Percentiles rank a stretch among this genome's conserved stretches.
Conservation (phyloP, 2,797 vertebrate genomes). For the Sebastes variabilis region DNA sequence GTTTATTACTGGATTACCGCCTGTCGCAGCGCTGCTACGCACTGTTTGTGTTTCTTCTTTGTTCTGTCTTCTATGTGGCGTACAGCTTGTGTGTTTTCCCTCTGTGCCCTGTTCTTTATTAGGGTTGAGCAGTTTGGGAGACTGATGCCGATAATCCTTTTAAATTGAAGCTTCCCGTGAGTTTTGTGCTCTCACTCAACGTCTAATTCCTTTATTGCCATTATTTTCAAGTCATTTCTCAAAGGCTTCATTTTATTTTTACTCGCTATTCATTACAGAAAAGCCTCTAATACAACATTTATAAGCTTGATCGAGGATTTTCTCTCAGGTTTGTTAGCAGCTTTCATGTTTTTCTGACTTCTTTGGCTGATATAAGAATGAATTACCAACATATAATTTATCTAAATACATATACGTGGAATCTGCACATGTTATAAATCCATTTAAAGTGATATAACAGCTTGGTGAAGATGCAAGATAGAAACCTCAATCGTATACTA, state of each 20-base stretch:
- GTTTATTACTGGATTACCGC: slow-evolving; percentile 63
- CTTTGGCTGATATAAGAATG: neutral
- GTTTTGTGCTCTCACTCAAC: neutral
- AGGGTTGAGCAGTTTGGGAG: neutral
- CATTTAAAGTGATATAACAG: neutral
- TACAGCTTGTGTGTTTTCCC: neutral
- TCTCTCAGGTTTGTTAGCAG: neutral
- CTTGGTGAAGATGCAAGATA: neutral
- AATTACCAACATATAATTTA: neutral
- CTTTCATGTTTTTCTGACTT: neutral
- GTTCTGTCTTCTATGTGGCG: slow-evolving; percentile 19
- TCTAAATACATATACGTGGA: neutral
- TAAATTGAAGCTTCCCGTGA: neutral
- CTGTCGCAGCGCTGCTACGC: slow-evolving; percentile 27
- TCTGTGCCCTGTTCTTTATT: slow-evolving; percentile 1
- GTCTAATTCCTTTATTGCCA: neutral
- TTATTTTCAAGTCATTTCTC: neutral
- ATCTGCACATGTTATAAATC: neutral
- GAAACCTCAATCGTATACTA: neutral
- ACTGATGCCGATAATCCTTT: neutral
- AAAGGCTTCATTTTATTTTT: neutral
- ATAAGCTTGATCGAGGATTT: neutral
- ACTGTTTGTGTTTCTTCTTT: slow-evolving; percentile 52
- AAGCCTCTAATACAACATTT: neutral
- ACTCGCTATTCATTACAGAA: neutral